Percentiles rank a stretch among this genome's conserved stretches.
phyloP scores from a whole-genome alignment of 2,113 vertebrate species.

The Plectropomus leopardus region DNA sequence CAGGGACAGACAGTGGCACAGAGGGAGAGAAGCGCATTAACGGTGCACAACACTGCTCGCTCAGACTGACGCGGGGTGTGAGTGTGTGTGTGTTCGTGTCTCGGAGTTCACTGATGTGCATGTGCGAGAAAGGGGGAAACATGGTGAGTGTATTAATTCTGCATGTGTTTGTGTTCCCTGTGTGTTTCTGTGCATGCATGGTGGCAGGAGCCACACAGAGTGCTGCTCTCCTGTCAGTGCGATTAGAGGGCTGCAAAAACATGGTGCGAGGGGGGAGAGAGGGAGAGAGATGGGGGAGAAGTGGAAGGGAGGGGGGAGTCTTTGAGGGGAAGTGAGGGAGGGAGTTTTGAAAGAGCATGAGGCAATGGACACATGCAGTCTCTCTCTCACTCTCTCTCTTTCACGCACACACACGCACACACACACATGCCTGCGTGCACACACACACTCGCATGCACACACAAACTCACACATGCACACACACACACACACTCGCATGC shows the following conservation, averaged over 20 bases:
- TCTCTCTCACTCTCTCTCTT: not conserved
- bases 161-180: slow-evolving; percentile 66
- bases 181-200: slow-evolving; percentile 61
- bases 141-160: slow-evolving; percentile 67
- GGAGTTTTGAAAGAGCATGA: slow-evolving; percentile 45
- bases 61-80: slow-evolving; percentile 22
- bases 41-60: not conserved
- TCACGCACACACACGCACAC: not conserved
- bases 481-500: slow-evolving; percentile 19
- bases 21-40: slow-evolving; percentile 40
- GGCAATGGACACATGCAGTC: slow-evolving; percentile 24
- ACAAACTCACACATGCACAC: not conserved
- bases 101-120: slow-evolving; percentile 40
- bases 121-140: slow-evolving; percentile 48
- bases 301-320: not conserved
- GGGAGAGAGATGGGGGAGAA: slow-evolving; percentile 25
- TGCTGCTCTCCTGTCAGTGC: slow-evolving; percentile 72
- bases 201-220: slow-evolving; percentile 68
- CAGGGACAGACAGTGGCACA: slow-evolving; percentile 54
- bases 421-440: slow-evolving; percentile 5
- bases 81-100: slow-evolving; percentile 18
- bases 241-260: slow-evolving; percentile 70
- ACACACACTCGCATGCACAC: slow-evolving; percentile 7
- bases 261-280: slow-evolving; percentile 32
- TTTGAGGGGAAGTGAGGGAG: slow-evolving; percentile 34